Evolutionary conservation across 2,888 invertebrate genomes (phyloP).

Genomic region (Ellobium chinense): DNA sequence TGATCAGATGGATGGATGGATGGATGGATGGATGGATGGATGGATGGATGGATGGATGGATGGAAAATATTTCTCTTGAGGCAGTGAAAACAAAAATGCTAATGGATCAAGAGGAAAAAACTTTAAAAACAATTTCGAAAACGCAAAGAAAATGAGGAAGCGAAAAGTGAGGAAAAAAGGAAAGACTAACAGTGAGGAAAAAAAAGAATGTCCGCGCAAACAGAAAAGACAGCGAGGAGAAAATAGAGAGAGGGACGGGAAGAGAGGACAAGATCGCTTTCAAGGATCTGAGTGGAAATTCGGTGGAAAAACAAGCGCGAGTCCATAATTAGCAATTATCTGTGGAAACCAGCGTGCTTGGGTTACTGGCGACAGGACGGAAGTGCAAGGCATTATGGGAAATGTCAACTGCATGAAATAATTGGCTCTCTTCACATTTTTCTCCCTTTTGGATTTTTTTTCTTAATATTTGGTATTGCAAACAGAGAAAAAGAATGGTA

Average conservation of each 20-base stretch:
- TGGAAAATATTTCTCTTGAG: too few relatives aligned
- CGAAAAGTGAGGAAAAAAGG: neutral
- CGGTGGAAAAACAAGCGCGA: neutral
- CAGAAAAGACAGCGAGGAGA: neutral
- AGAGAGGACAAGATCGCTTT: neutral
- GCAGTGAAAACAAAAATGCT: too few relatives aligned
- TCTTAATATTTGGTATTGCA: too few relatives aligned
- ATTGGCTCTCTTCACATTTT: too few relatives aligned
- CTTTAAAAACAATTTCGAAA: neutral
- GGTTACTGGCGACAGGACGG: neutral
- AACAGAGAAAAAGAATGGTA: too few relatives aligned
- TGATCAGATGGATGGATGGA: too few relatives aligned
- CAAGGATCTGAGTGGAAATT: neutral
- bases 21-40: too few relatives aligned
- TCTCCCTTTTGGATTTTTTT: too few relatives aligned
- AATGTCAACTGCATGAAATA: slow-evolving; percentile 18
- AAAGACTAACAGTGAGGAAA: neutral
- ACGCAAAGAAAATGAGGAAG: neutral
- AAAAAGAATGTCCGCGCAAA: too few relatives aligned
- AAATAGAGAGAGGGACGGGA: neutral
- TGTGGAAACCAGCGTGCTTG: neutral
- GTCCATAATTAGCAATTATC: slow-evolving; percentile 27
- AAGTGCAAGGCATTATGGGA: slow-evolving; percentile 22
- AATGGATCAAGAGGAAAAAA: too few relatives aligned
- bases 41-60: too few relatives aligned